Conservation (phyloP, 1,140 invertebrate species). For the Lordiphosa stackelbergi region DNA sequence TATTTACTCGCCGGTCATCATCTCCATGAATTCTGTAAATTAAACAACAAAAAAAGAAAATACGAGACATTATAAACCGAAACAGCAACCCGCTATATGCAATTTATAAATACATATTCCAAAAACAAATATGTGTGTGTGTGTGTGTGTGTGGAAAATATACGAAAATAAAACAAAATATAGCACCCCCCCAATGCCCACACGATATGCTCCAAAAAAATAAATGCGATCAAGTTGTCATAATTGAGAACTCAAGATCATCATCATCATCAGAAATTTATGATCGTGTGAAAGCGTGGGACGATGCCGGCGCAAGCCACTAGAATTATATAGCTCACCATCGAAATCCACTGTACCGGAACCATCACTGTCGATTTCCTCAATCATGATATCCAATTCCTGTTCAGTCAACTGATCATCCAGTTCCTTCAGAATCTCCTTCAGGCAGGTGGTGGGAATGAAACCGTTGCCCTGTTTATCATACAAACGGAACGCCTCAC, state of each 20-base stretch:
- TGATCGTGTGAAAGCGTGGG: slow-evolving; percentile 19
- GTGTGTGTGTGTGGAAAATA: slow-evolving; percentile 4
- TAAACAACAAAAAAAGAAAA: slow-evolving; percentile 27
- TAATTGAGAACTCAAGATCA: slow-evolving; percentile 71
- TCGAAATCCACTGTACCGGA: slow-evolving; percentile 85
- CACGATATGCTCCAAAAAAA: slow-evolving; percentile 65
- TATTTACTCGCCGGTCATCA: slow-evolving; percentile 76
- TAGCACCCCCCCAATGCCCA: background rate
- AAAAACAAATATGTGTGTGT: too few relatives aligned
- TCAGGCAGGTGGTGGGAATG: slow-evolving; percentile 94
- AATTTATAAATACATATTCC: slow-evolving; percentile 48
- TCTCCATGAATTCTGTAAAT: slow-evolving; percentile 76
- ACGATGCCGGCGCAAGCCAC: slow-evolving; percentile 37
- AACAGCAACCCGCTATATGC: slow-evolving; percentile 36
- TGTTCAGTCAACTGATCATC: slow-evolving; percentile 95
- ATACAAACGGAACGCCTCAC: slow-evolving; percentile 94
- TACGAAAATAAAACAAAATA: slow-evolving; percentile 20
- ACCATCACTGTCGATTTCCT: slow-evolving; percentile 97
- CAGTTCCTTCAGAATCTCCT: slow-evolving; percentile 93
- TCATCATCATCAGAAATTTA: slow-evolving; percentile 47
- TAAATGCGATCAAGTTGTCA: slow-evolving; percentile 57
- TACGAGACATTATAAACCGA: slow-evolving; percentile 51
- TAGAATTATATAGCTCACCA: slow-evolving; percentile 78
- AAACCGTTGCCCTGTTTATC: slow-evolving; percentile 95
- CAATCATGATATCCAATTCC: slow-evolving; percentile 96